phyloP scores from a whole-genome alignment of 2,797 vertebrate species.

The Pelochelys cantorii region DNA sequence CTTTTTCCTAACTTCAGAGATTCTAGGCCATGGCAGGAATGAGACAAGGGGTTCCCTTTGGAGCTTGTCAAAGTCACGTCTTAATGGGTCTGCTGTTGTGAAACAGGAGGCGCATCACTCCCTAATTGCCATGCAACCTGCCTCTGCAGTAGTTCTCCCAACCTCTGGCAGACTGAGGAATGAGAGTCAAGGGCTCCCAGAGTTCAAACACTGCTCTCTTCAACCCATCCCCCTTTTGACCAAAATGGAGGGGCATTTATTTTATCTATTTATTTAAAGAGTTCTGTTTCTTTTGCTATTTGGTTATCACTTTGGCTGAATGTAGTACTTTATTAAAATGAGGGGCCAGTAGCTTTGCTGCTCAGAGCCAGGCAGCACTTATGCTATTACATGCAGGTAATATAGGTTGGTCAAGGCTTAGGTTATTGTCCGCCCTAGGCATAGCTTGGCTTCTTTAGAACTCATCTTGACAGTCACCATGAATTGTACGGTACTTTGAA shows the following conservation, averaged over 20 bases:
- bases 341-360: background rate
- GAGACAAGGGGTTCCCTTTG: background rate
- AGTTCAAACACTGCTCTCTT: background rate
- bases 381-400: background rate
- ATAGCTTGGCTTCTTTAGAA: background rate
- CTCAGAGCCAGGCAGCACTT: fast-evolving
- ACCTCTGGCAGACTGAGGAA: background rate
- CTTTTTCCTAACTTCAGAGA: background rate
- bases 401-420: background rate
- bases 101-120: background rate
- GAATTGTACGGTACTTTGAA: background rate
- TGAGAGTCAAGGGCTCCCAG: background rate
- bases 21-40: background rate
- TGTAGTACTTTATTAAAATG: background rate
- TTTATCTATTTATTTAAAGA: background rate
- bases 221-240: background rate
- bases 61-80: fast-evolving
- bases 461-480: background rate
- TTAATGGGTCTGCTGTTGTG: background rate
- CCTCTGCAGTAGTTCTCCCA: background rate
- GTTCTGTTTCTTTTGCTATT: background rate
- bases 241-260: background rate
- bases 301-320: background rate
- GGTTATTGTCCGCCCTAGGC: background rate
- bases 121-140: background rate